These are phyloP conservation scores for Cryptotis parvus DNA, from an alignment of 2,113 vertebrate genomes.

Conservation along the genomic window DNA sequence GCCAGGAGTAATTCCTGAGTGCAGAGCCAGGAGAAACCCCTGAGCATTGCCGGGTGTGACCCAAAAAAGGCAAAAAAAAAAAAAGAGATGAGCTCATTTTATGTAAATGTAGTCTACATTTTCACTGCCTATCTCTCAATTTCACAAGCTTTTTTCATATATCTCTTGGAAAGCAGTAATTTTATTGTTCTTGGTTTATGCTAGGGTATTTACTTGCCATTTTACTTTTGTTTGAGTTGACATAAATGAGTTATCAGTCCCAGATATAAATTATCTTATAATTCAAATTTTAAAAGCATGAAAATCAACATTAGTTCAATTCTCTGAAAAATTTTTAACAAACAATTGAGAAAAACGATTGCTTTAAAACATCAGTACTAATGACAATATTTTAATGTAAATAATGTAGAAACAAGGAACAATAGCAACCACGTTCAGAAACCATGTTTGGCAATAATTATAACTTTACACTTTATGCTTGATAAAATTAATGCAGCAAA, in stretches of 20 bases:
- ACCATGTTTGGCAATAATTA: too few species aligned
- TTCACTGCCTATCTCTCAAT: background rate
- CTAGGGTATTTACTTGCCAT: background rate
- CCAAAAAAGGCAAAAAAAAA: too few species aligned
- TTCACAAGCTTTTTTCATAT: background rate
- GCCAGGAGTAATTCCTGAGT: too few species aligned
- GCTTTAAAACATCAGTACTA: conserved; percentile 23
- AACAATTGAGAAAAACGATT: background rate
- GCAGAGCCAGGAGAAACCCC: too few species aligned
- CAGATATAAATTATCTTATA: conserved; percentile 22
- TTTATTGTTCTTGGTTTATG: conserved; percentile 2
- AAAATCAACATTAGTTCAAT: background rate
- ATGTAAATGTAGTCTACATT: background rate
- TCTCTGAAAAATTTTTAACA: background rate
- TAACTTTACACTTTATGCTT: too few species aligned
- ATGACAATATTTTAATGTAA: background rate
- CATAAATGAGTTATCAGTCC: conserved; percentile 18
- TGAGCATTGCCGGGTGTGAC: too few species aligned
- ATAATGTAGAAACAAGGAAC: too few species aligned
- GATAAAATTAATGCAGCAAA: too few species aligned
- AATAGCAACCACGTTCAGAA: too few species aligned
- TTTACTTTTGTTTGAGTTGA: background rate
- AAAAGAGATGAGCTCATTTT: too few species aligned
- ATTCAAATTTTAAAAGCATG: background rate
- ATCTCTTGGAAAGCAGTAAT: background rate